Conservation (phyloP, 2,888 invertebrate species). For the Amphipoea oculea region DNA sequence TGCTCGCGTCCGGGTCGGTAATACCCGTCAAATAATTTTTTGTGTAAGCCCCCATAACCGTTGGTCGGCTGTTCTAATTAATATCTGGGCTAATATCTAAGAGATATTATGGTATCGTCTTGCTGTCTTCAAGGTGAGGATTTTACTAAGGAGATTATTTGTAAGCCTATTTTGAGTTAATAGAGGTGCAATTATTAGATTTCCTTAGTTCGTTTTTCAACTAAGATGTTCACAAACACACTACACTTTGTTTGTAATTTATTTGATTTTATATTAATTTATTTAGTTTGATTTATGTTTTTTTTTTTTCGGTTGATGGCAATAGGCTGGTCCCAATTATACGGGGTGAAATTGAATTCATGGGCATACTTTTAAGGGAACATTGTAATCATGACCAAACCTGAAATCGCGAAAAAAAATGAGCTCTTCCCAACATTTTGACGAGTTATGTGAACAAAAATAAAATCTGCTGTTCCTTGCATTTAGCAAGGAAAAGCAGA, state of each 20-base stretch:
- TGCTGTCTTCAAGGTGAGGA: constrained; percentile 22
- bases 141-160: constrained; percentile 18
- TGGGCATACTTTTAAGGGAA: too few relatives aligned
- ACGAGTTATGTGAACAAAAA: too few relatives aligned
- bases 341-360: too few relatives aligned
- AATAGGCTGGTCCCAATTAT: too few relatives aligned
- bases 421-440: too few relatives aligned
- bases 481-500: too few relatives aligned
- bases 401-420: too few relatives aligned
- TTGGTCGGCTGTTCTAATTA: constrained; percentile 56
- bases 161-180: not conserved
- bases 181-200: not conserved
- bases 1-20: constrained; percentile 34
- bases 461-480: too few relatives aligned
- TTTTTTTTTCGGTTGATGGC: not conserved
- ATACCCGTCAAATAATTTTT: constrained; percentile 65
- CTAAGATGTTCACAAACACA: not conserved
- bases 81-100: constrained; percentile 54
- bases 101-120: constrained; percentile 54
- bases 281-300: not conserved
- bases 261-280: not conserved
- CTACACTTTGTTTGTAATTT: not conserved
- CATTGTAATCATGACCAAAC: too few relatives aligned
- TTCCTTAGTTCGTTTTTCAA: not conserved
- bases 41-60: constrained; percentile 58